Percentiles rank a stretch among this genome's conserved stretches.
Evolutionary conservation across 2,797 vertebrate species (phyloP).

Genomic region (Hydrolagus colliei): DNA sequence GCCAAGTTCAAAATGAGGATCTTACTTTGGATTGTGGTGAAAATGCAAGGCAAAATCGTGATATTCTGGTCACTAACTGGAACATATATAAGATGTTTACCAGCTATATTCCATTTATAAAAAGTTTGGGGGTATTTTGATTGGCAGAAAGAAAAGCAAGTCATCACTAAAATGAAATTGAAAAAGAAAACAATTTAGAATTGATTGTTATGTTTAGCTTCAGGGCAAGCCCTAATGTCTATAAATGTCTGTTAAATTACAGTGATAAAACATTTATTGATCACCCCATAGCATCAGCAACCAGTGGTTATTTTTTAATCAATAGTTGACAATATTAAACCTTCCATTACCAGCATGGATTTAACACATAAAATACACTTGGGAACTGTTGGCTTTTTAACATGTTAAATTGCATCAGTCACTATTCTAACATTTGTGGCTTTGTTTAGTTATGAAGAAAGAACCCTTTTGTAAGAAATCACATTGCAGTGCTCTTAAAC

Average conservation of each 20-base stretch:
- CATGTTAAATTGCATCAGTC: neutral
- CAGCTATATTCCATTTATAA: neutral
- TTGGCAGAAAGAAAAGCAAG: no score
- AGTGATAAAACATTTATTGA: constrained; percentile 8
- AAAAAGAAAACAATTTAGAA: neutral
- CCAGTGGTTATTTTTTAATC: constrained; percentile 13
- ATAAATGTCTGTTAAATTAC: constrained; percentile 10
- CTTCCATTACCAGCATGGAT: neutral
- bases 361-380: constrained; percentile 1
- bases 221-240: neutral
- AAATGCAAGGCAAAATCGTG: neutral
- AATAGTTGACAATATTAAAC: constrained; percentile 17
- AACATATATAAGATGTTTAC: neutral
- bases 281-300: neutral
- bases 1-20: no score
- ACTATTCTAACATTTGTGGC: neutral
- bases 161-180: no score
- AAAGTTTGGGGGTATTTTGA: neutral
- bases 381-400: neutral
- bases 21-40: neutral
- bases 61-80: neutral
- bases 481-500: no score
- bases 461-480: no score
- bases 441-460: neutral
- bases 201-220: neutral